These are phyloP conservation scores for Palloptera scutellata DNA, from an alignment of 2,888 invertebrate genomes.

Conservation along the genomic window DNA sequence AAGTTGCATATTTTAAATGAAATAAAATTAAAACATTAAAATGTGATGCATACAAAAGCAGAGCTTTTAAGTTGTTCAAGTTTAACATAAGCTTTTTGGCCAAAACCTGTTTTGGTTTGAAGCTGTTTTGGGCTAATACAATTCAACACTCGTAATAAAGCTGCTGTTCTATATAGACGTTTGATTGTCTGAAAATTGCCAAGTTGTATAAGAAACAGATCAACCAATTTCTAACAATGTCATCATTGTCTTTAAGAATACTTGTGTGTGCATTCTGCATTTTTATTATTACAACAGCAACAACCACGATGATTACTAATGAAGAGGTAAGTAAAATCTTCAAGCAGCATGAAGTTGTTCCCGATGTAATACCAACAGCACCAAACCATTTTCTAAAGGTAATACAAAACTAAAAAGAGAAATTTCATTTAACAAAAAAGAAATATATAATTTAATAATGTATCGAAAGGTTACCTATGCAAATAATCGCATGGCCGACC, in stretches of 20 bases:
- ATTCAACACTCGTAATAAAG: too few relatives aligned
- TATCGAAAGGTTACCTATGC: constrained; percentile 38
- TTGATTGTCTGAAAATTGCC: too few relatives aligned
- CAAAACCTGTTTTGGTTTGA: too few relatives aligned
- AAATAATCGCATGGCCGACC: constrained; percentile 63
- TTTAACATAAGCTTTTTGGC: too few relatives aligned
- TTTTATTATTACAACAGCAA: not conserved
- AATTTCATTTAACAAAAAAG: not conserved
- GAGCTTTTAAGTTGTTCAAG: too few relatives aligned
- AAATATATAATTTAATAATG: constrained; percentile 10
- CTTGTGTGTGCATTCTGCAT: constrained; percentile 12
- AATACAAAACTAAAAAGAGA: constrained; percentile 8
- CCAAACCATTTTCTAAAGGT: constrained; percentile 45
- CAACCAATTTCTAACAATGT: not conserved
- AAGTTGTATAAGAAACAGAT: not conserved
- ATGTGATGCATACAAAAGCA: too few relatives aligned
- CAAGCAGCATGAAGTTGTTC: constrained; percentile 42
- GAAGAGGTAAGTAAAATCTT: constrained; percentile 34
- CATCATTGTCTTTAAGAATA: not conserved
- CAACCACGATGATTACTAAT: not conserved
- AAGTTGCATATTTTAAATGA: too few relatives aligned
- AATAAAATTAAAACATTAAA: too few relatives aligned
- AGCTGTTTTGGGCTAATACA: too few relatives aligned
- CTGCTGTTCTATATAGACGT: too few relatives aligned
- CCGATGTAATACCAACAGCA: constrained; percentile 45